Evolutionary conservation across 2,888 invertebrate species (phyloP).

Genomic region (Platerodrilus igneus): DNA sequence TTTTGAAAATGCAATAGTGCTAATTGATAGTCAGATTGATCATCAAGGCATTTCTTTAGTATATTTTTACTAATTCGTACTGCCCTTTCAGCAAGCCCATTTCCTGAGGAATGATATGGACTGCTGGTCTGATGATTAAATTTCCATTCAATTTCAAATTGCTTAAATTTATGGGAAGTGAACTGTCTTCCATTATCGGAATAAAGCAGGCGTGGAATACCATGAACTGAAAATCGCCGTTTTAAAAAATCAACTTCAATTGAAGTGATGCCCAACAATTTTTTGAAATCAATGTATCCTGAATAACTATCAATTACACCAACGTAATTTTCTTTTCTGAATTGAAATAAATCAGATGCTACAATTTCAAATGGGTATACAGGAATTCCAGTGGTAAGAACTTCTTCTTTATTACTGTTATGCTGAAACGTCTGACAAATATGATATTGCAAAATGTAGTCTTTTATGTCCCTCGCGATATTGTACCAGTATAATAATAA

Average conservation of each 20-base stretch:
- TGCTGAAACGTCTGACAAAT: constrained; percentile 11
- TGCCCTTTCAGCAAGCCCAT: constrained; percentile 7
- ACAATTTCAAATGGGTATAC: constrained; percentile 14
- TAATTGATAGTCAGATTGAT: constrained; percentile 8
- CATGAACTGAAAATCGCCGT: constrained; percentile 12
- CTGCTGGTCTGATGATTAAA: constrained; percentile 9
- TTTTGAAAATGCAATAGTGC: constrained; percentile 1
- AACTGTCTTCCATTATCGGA: constrained; percentile 13
- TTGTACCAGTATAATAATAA: constrained; percentile 15
- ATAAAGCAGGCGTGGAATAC: constrained; percentile 11
- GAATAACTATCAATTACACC: constrained; percentile 16
- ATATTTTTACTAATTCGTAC: constrained; percentile 8
- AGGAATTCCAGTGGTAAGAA: constrained; percentile 6
- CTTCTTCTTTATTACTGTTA: constrained; percentile 9
- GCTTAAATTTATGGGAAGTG: constrained; percentile 9
- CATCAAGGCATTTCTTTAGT: constrained; percentile 3
- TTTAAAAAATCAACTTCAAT: constrained; percentile 7
- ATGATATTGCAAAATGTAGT: constrained; percentile 8
- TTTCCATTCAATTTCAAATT: constrained; percentile 6
- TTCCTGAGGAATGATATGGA: constrained; percentile 11
- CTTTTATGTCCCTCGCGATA: constrained; percentile 12
- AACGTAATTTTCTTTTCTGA: constrained; percentile 9
- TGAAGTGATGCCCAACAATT: background rate
- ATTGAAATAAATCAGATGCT: constrained; percentile 12
- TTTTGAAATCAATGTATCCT: constrained; percentile 13